phyloP scores from a whole-genome alignment of 2,888 invertebrate genomes.

The Brenthis daphne region DNA sequence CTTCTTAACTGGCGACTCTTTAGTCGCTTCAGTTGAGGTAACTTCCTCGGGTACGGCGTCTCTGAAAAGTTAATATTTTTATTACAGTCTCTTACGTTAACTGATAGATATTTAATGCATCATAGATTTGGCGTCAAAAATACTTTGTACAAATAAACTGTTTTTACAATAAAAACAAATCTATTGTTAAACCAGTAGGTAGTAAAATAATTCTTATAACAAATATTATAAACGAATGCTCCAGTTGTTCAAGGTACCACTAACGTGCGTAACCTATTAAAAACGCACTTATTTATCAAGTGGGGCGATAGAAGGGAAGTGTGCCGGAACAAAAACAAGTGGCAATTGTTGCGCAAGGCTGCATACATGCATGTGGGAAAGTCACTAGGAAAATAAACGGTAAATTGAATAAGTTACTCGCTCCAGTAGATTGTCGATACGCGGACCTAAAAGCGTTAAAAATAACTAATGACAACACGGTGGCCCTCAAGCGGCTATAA shows the following conservation, averaged over 20 bases:
- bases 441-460: conserved; percentile 67
- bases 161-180: not conserved
- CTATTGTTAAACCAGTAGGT: not conserved
- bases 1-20: conserved; percentile 78
- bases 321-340: conserved; percentile 72
- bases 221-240: no score
- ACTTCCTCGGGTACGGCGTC: conserved; percentile 75
- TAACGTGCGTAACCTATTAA: conserved; percentile 31
- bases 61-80: conserved; percentile 54
- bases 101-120: not conserved
- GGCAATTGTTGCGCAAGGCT: conserved; percentile 72
- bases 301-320: conserved; percentile 66
- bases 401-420: conserved; percentile 63
- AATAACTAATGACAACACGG: conserved; percentile 79
- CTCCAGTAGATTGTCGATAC: conserved; percentile 55
- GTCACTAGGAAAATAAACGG: conserved; percentile 69
- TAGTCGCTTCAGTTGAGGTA: conserved; percentile 71
- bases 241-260: conserved; percentile 22
- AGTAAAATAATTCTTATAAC: not conserved
- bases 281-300: conserved; percentile 33
- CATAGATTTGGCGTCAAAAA: conserved; percentile 1
- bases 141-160: not conserved
- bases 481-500: conserved; percentile 60
- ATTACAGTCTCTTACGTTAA: not conserved
- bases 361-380: conserved; percentile 67